Conservation (phyloP, 2,888 invertebrate species). For the Pyrrhia umbra region DNA sequence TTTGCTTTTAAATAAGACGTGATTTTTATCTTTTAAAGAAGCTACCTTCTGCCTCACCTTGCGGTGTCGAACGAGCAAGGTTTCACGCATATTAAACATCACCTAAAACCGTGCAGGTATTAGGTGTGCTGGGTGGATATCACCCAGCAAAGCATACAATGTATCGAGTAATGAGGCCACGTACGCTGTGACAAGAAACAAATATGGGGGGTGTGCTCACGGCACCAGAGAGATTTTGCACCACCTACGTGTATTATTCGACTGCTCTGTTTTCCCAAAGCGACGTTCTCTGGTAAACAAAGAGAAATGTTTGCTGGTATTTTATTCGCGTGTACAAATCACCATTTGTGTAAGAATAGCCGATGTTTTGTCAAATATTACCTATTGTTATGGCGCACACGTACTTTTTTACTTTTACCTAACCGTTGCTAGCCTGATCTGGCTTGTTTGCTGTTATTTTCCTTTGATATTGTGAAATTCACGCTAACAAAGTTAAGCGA, state of each 20-base stretch:
- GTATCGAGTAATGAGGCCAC: slow-evolving; percentile 79
- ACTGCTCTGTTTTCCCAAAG: slow-evolving; percentile 64
- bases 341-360: slow-evolving; percentile 60
- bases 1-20: slow-evolving; percentile 47
- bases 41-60: slow-evolving; percentile 55
- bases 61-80: slow-evolving; percentile 58
- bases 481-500: slow-evolving; percentile 19
- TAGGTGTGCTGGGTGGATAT: slow-evolving; percentile 42
- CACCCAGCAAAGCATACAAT: slow-evolving; percentile 65
- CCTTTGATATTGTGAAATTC: slow-evolving; percentile 38
- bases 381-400: slow-evolving; percentile 49
- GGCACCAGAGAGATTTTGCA: slow-evolving; percentile 71
- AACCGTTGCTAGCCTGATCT: slow-evolving; percentile 36
- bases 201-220: slow-evolving; percentile 74
- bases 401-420: slow-evolving; percentile 53
- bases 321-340: slow-evolving; percentile 62
- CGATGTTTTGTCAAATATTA: slow-evolving; percentile 58
- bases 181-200: slow-evolving; percentile 77
- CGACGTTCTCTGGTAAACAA: slow-evolving; percentile 63
- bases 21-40: slow-evolving; percentile 55
- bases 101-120: slow-evolving; percentile 33
- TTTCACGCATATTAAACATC: slow-evolving; percentile 59
- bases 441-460: slow-evolving; percentile 35
- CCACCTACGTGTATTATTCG: slow-evolving; percentile 68
- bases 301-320: slow-evolving; percentile 63